A percentile compares a stretch with the other conserved stretches of the same genome.
These are phyloP conservation scores for Macrosoma leucophasiata DNA, from an alignment of 2,888 invertebrate species.

Conservation along the genomic window DNA sequence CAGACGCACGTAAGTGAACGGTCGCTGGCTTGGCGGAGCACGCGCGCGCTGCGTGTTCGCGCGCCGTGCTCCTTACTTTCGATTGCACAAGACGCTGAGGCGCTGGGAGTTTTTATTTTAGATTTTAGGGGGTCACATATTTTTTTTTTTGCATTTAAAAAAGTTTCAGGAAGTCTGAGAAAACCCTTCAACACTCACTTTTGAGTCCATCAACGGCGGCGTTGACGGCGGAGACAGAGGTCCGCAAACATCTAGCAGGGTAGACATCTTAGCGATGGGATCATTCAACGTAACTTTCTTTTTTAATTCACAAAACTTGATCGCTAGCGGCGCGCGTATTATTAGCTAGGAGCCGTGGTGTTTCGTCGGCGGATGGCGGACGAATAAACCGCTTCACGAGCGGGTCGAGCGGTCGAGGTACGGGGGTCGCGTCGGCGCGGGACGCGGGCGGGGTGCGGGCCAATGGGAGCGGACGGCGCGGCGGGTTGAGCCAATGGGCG, in stretches of 20 bases:
- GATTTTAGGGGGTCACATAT: conserved; percentile 20
- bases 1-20: conserved; percentile 56
- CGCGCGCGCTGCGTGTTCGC: conserved; percentile 64
- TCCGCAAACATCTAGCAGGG: conserved; percentile 65
- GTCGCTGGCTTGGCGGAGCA: conserved; percentile 50
- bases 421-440: conserved; percentile 64
- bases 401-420: conserved; percentile 52
- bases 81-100: conserved; percentile 57
- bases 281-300: conserved; percentile 65
- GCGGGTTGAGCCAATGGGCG: conserved; percentile 77
- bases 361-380: conserved; percentile 59
- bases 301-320: conserved; percentile 68
- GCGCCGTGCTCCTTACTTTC: conserved; percentile 52
- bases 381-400: conserved; percentile 68
- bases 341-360: conserved; percentile 56
- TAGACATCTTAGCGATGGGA: conserved; percentile 54
- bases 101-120: conserved; percentile 18
- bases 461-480: conserved; percentile 84
- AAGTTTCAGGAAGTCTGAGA: conserved; percentile 13
- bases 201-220: conserved; percentile 78
- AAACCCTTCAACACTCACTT: conserved; percentile 60
- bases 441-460: conserved; percentile 72
- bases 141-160: conserved; percentile 21
- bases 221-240: conserved; percentile 83
- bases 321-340: conserved; percentile 42